Base-by-base conservation (phyloP, 2,888 invertebrate genomes). In the Dicycla oo region DNA sequence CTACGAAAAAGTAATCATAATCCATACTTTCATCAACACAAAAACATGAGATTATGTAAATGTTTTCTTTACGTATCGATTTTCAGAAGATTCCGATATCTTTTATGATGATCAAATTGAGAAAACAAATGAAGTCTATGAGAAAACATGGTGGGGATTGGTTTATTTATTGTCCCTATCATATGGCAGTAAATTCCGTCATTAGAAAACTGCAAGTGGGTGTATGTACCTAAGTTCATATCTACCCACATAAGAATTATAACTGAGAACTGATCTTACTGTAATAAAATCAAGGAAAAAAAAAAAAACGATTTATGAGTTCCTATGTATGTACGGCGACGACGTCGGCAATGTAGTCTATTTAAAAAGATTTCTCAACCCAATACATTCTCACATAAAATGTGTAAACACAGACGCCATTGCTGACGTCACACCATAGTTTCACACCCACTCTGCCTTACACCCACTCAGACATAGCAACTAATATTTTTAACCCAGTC, bases 301-400 rank as follows among this genome's bases (percentile, higher is more conserved):
- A n/a, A 43, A 60, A 47, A 49, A 74, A 26, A 38, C n/a, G n/a
- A 49, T 45, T 40, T 74, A 76, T 13, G 60, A 74, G 49, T 64
- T 30, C 57, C 34, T 65, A 49, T 65, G n/a, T 65, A 49, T 65
- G n/a, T 51, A 26, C 45, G 43, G 45, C 8, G 40, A 23, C 45
- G 51, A 45, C 40, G 65, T n/a, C 70, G 53, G 23, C 34, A 26
- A 20, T 15, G 20, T 60, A 67, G 38, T 79, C 80, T 79, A 80
- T 80, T 83, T 69, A 54, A 69, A 79, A 80, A 72, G 65, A 67
- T 73, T 80, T 67, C 53, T 34, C 51, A 82, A 57, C 53, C 47
- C 26, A 57, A 78, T 69, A 57, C 54, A 68, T 66, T 78, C 26
- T 78, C 67, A 63, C 51, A 69, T 64, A 34, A 67, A 67, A 61